Evolutionary conservation across 64 coral and sea anemone species (phyloP).

Genomic region (Dendrophyllia cribrosa): DNA sequence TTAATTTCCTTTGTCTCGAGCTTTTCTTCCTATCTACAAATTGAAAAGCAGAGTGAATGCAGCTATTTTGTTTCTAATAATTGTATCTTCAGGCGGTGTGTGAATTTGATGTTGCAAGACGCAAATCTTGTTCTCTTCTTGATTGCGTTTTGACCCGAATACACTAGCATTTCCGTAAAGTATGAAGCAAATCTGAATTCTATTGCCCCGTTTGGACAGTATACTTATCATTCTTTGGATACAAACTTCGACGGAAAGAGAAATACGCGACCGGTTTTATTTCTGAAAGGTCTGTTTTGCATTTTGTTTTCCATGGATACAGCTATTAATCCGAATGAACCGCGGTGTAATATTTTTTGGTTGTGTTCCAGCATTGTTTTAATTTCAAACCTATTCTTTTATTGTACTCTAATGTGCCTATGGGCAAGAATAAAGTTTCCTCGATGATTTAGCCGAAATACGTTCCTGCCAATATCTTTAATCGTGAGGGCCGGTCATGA

Average conservation of each 20-base stretch:
- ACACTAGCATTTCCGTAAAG: conserved; percentile 2
- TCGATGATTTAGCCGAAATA: not conserved
- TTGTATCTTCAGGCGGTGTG: not conserved
- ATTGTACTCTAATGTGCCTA: not conserved
- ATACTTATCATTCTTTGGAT: not conserved
- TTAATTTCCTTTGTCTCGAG: conserved; percentile 36
- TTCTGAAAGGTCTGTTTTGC: not conserved
- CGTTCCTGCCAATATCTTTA: conserved; percentile 8
- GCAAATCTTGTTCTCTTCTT: conserved; percentile 4
- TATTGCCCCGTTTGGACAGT: not conserved
- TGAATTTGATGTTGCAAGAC: not conserved
- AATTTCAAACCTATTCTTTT: not conserved
- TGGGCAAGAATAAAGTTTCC: not conserved
- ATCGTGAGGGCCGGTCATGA: conserved; percentile 5
- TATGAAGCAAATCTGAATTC: not conserved
- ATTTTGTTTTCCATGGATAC: conserved; percentile 32
- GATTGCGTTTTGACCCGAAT: not conserved
- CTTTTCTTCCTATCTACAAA: conserved; percentile 6
- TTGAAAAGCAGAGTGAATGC: not conserved
- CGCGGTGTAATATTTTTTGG: conserved; percentile 41
- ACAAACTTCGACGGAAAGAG: not conserved
- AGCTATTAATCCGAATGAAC: not conserved
- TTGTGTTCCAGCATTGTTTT: conserved; percentile 74
- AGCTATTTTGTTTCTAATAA: not conserved
- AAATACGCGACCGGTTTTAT: not conserved